A percentile compares a stretch with the other conserved stretches of the same genome.
These are phyloP conservation scores for Pimpla rufipes DNA, from an alignment of 2,888 invertebrate species.

Conservation along the genomic window DNA sequence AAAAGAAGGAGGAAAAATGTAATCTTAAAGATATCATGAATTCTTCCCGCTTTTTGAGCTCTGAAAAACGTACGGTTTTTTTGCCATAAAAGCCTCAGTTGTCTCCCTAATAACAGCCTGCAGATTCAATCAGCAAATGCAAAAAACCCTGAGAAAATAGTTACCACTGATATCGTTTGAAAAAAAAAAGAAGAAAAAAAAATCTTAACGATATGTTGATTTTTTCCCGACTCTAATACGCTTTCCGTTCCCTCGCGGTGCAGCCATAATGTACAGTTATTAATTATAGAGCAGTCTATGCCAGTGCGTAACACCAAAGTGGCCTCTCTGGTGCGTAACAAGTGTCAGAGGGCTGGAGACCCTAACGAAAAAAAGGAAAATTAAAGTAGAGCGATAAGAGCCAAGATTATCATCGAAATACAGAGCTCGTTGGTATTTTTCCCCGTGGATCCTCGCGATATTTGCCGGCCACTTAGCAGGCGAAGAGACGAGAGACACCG, in stretches of 20 bases:
- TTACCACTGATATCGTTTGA: background rate
- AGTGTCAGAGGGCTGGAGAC: conserved; percentile 19
- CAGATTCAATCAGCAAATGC: background rate
- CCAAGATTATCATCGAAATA: conserved; percentile 15
- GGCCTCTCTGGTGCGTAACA: background rate
- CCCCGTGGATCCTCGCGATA: background rate
- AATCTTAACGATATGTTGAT: conserved; percentile 12
- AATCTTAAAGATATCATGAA: background rate
- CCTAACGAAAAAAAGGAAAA: conserved; percentile 6
- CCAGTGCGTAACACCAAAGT: conserved; percentile 11
- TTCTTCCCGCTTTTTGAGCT: background rate
- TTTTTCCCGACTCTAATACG: conserved; percentile 7
- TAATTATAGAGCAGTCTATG: conserved; percentile 18
- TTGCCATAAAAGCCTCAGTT: background rate
- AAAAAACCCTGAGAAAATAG: background rate
- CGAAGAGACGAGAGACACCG: conserved; percentile 12
- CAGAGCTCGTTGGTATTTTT: conserved; percentile 1
- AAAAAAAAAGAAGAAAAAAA: conserved; percentile 3
- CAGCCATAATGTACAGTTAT: conserved; percentile 17
- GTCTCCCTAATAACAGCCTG: background rate
- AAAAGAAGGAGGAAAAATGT: background rate
- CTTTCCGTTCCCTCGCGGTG: conserved; percentile 11
- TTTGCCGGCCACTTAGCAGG: background rate
- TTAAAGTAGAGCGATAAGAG: background rate
- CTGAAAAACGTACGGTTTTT: background rate